Percentiles rank a stretch among this genome's conserved stretches.
Conservation (phyloP, 64 coral and sea anemone species). For the Hydrozoanthus tunicans region DNA sequence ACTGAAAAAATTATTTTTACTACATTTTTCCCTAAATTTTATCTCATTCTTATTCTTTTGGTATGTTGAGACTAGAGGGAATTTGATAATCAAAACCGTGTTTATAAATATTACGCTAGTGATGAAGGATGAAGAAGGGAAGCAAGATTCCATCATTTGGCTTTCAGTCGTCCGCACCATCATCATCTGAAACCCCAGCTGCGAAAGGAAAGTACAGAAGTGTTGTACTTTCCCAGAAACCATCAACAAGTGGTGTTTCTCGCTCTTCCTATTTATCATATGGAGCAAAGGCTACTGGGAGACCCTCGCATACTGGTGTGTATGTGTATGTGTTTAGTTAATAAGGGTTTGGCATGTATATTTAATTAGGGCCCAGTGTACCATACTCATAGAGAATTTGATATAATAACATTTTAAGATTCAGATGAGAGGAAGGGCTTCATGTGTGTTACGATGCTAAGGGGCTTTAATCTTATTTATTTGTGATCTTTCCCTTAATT, state of each 20-base stretch:
- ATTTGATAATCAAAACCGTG: neutral
- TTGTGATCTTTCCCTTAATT: too few species aligned
- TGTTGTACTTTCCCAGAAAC: slow-evolving; percentile 28
- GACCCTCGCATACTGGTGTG: slow-evolving; percentile 1
- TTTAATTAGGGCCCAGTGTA: too few species aligned
- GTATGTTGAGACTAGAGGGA: too few species aligned
- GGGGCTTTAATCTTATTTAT: too few species aligned
- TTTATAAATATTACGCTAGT: neutral
- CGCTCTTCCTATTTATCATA: neutral
- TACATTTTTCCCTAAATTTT: too few species aligned
- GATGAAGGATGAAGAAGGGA: slow-evolving; percentile 45
- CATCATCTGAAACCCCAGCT: slow-evolving; percentile 24
- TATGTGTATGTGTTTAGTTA: neutral
- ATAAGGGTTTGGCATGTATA: too few species aligned
- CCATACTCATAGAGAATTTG: too few species aligned
- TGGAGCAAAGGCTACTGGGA: neutral
- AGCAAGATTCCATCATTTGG: slow-evolving; percentile 41
- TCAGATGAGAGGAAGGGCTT: too few species aligned
- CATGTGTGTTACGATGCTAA: neutral
- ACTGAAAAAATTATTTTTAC: too few species aligned
- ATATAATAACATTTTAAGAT: too few species aligned
- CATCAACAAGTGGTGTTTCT: neutral
- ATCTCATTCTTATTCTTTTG: too few species aligned
- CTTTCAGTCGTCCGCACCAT: slow-evolving; percentile 16
- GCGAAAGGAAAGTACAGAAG: slow-evolving; percentile 24